Evolutionary conservation across 2,113 vertebrate species (phyloP), one percentile per base, ranked within the genome.

Genomic region (Oophaga pumilio): DNA sequence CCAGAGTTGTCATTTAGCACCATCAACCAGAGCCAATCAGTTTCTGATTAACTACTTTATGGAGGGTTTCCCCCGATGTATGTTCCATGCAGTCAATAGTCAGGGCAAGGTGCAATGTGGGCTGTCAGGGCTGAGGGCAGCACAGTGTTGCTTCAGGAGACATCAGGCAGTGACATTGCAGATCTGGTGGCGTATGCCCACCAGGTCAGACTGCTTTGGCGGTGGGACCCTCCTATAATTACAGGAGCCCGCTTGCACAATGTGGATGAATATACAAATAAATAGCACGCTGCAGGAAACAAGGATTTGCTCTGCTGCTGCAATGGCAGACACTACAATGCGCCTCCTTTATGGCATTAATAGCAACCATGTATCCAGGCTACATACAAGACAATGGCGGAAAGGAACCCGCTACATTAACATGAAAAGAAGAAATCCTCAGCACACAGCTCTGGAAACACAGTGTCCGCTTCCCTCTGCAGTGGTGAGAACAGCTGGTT

Each of bases 401-500:
- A 74, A 4, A 49, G 43, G 17, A 49, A 26, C 71, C 69, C 28
- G 77, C 20, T 59, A 43, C 7, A 86, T 56, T 50, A 28, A 80
- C 56, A 80, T 71, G 24, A 49, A 24, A 71, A 7, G 24, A 81
- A 14, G 17, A 68, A 81, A 80, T 59, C 50, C 62, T 56, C 8
- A n/a, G 18, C 76, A 80, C 13, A 24, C 4, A 57, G 76, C 85
- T 52, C 18, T 49, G 71, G 18, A 64, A 53, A 85, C 74, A 43
- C 78, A 24, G 74, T 73, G 59, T 87, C 86, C 78, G 66, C 57
- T 74, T 60, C 43, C n/a, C 33, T 73, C 26, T 81, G 85, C 85
- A 73, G 62, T 68, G 53, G 20, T 76, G 53, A 0, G 71, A 81
- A 87, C 85, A 87, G 85, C 85, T 87, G 85, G 14, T n/a, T 53